phyloP scores from a whole-genome alignment of 2,888 invertebrate species.

The Hemaris fuciformis region DNA sequence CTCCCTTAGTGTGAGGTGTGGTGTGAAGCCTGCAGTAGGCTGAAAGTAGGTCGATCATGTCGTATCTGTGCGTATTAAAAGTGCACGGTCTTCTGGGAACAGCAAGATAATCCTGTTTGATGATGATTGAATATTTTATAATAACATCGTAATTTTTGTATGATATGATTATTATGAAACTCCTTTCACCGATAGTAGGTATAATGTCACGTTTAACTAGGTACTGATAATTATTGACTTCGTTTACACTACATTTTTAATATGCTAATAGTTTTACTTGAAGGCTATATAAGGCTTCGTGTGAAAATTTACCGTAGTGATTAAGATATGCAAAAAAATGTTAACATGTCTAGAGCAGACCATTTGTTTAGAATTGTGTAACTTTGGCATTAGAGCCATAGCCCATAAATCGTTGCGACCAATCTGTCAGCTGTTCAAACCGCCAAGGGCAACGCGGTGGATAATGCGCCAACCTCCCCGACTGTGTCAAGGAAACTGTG shows the following conservation, averaged over 20 bases:
- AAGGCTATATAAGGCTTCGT: background rate
- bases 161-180: background rate
- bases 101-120: background rate
- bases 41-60: background rate
- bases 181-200: background rate
- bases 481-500: background rate
- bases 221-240: background rate
- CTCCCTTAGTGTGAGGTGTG: background rate
- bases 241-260: background rate
- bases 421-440: background rate
- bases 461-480: background rate
- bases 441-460: background rate
- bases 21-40: background rate
- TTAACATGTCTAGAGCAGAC: too few species aligned
- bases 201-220: background rate
- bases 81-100: background rate
- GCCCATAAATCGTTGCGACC: background rate
- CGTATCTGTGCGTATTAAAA: constrained; percentile 6
- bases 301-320: background rate
- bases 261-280: background rate
- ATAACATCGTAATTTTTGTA: too few species aligned
- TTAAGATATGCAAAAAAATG: too few species aligned
- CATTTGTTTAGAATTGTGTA: too few species aligned
- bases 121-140: too few species aligned
- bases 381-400: background rate